These are phyloP conservation scores for Diaphora mendica DNA, from an alignment of 2,888 invertebrate species.

Conservation along the genomic window DNA sequence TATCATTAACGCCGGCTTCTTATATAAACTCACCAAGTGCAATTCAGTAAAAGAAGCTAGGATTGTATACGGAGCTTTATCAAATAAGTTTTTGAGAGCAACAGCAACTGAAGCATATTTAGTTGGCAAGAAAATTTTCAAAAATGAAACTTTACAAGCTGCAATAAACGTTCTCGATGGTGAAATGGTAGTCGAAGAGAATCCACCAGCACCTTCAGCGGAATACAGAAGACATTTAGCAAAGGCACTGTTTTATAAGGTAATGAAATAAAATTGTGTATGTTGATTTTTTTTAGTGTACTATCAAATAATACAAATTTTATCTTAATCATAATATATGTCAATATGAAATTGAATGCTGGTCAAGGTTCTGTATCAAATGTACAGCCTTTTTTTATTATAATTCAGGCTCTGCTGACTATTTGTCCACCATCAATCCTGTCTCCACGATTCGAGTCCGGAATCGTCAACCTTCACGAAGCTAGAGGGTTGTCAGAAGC, in stretches of 20 bases:
- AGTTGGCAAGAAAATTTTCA: slow-evolving; percentile 72
- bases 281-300: too few relatives aligned
- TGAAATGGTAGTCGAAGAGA: slow-evolving; percentile 60
- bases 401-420: slow-evolving; percentile 77
- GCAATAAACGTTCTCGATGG: slow-evolving; percentile 57
- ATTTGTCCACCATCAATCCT: slow-evolving; percentile 74
- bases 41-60: slow-evolving; percentile 44
- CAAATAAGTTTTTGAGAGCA: slow-evolving; percentile 76
- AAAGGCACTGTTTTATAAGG: slow-evolving; percentile 88
- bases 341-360: not conserved
- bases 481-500: slow-evolving; percentile 85
- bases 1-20: slow-evolving; percentile 90
- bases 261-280: not conserved
- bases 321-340: too few relatives aligned
- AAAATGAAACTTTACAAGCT: slow-evolving; percentile 73
- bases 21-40: slow-evolving; percentile 79
- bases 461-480: slow-evolving; percentile 66
- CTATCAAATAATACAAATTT: too few relatives aligned
- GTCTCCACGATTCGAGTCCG: slow-evolving; percentile 74
- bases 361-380: not conserved
- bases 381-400: not conserved
- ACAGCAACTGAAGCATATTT: slow-evolving; percentile 80
- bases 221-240: slow-evolving; percentile 86
- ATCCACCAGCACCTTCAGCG: slow-evolving; percentile 83
- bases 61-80: slow-evolving; percentile 88